Base-by-base conservation (phyloP, 2,888 invertebrate genomes). In the Iphiclides podalirius region DNA sequence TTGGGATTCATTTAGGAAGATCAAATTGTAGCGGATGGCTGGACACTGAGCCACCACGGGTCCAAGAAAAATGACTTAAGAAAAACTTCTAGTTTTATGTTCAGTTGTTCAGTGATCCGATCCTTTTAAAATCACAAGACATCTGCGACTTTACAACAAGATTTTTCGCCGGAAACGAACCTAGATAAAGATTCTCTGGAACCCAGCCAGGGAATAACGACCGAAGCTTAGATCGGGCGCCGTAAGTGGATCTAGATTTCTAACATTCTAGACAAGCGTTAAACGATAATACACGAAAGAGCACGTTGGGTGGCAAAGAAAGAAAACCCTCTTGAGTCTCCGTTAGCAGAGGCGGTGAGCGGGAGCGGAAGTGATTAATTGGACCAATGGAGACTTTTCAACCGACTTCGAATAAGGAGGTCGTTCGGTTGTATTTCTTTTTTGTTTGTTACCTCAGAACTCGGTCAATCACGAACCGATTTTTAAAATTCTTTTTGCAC, bases 241-340 rank as follows among this genome's bases (percentile, higher is more conserved):
- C 43, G 17, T 40, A 45, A 50, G 50, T 45, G 31, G 45, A 50
- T 45, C 45, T 50, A 36, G 45, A 40, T 36, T 50, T 36, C 40
- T 36, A 40, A 40, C 44, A 50, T 50, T 50, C 36, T 35, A 44
- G 44, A 44, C 39, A 31, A 35, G 36, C 45, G 36, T 50, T 50
- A 50, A 20, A 36, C 35, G 45, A 45, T 23, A 49, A 44, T 36
- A 13, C 11, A 26, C 6, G 31, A 43, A 34, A 39, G 20, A 45
- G 40, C 13, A 4, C 12, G 31, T n/a, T 31, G 15, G 39, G 16
- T 33, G 44, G 33, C 3, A 20, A 20, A 20, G 20, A 20, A 4
- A 6, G 28, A 31, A 26, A 38, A 36, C 23, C 47, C 36, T 17
- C 46, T 39, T 12, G 33, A 46, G 39, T 46, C 16, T 28, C n/a